Conservation (phyloP, 2,797 vertebrate genomes). For the Coregonus sp. region DNA sequence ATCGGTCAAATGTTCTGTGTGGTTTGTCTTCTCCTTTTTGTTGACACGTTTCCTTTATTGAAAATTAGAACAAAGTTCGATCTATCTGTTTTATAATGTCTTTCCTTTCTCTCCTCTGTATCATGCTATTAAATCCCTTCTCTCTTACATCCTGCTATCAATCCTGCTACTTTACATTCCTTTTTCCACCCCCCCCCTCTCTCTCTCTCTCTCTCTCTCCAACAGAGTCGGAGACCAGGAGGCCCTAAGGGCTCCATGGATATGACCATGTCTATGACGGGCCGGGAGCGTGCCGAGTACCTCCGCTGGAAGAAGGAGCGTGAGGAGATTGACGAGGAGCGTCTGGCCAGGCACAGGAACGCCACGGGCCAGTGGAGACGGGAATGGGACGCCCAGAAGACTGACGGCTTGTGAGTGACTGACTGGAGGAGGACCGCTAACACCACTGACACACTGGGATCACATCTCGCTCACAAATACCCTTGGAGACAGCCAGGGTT, state of each 20-base stretch:
- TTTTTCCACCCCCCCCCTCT: background rate
- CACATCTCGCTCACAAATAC: background rate
- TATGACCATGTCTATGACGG: slow-evolving; percentile 94
- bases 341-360: slow-evolving; percentile 88
- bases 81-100: background rate
- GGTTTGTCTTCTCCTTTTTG: background rate
- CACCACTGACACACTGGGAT: background rate
- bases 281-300: slow-evolving; percentile 89
- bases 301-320: slow-evolving; percentile 92
- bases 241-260: slow-evolving; percentile 70
- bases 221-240: slow-evolving; percentile 71
- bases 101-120: background rate
- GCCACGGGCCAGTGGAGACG: slow-evolving; percentile 90
- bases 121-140: background rate
- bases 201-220: too few relatives aligned
- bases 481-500: background rate
- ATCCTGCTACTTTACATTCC: too few relatives aligned
- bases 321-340: slow-evolving; percentile 89
- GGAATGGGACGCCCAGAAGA: slow-evolving; percentile 93
- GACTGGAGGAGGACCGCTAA: background rate
- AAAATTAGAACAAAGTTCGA: background rate
- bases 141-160: too few relatives aligned
- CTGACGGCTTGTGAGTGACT: slow-evolving; percentile 79
- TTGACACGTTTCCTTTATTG: background rate
- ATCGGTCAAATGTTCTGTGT: background rate